Evolutionary conservation across 1,140 invertebrate species (phyloP), one percentile per base, ranked within the genome.

Genomic region (Apis dorsata): DNA sequence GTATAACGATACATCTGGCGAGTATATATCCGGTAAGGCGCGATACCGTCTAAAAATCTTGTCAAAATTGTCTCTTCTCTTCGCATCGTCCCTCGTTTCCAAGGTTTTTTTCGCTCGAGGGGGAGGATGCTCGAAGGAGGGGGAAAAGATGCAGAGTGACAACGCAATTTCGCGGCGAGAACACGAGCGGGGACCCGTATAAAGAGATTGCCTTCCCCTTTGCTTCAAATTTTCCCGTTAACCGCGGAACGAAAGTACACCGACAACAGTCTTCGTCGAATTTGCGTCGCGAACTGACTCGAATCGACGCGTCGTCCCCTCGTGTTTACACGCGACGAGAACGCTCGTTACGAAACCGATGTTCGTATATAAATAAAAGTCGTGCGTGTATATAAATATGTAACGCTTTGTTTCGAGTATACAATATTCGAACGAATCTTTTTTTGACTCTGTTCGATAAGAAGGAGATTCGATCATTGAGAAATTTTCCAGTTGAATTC

Each of bases 81-180:
- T 44, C 65, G 49, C 49, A 19, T 34, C 60, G n/a, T 9, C 8
- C 7, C 53, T 55, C 60, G 12, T 57, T 71, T 28, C 28, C 4
- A 21, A 59, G 28, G 34, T 86, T 71, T 84, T 24, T 70, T 17
- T 53, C 79, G 13, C 17, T 49, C 28, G n/a, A n/a, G 7, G 34
- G 17, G 5, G 55, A 19, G n/a, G 19, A 11, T 44, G 34, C 17
- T 51, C 17, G 59, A 68, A 34, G 34, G 34, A 34, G 2, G 73
- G 34, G 55, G 72, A n/a, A 63, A 81, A 44, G 83, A 85, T 59
- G 65, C 80, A 55, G 63, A 71, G 75, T 89, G 88, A 89, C 87
- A 89, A 89, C 68, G 88, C 81, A 89, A 88, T 89, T 89, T 88
- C 85, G 81, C 75, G 71, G 73, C 69, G 79, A 81, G 76, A 89